Conservation (phyloP, 2,888 invertebrate species). For the Caenorhabditis angaria region DNA sequence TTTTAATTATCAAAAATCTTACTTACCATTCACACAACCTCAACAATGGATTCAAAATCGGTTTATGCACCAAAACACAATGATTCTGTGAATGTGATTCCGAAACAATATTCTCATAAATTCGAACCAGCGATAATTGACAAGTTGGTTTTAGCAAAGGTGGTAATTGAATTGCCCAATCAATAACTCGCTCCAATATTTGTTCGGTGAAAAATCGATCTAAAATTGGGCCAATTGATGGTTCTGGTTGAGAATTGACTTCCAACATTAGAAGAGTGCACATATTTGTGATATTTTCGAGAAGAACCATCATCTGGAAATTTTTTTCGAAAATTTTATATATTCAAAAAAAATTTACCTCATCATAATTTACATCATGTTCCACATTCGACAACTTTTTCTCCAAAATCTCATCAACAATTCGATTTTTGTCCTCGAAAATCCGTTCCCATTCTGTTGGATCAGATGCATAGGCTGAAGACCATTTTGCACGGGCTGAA, state of each 20-base stretch:
- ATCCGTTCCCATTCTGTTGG: conserved; percentile 66
- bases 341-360: conserved; percentile 14
- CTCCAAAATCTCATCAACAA: conserved; percentile 44
- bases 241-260: conserved; percentile 67
- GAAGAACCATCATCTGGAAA: conserved; percentile 48
- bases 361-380: conserved; percentile 49
- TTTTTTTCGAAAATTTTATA: not conserved
- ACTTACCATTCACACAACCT: conserved; percentile 76
- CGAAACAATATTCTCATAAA: conserved; percentile 40
- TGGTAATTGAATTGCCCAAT: conserved; percentile 63
- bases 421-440: conserved; percentile 54
- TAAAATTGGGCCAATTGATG: conserved; percentile 68
- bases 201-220: conserved; percentile 67
- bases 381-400: conserved; percentile 42
- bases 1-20: not conserved
- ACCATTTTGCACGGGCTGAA: conserved; percentile 31
- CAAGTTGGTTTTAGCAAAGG: conserved; percentile 54
- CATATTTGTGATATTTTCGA: conserved; percentile 56
- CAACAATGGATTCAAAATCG: conserved; percentile 86
- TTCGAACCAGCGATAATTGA: conserved; percentile 46
- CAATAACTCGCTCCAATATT: conserved; percentile 58
- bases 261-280: conserved; percentile 66
- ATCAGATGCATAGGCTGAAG: conserved; percentile 66
- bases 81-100: conserved; percentile 59
- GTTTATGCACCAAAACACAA: conserved; percentile 84